Evolutionary conservation across 2,797 vertebrate genomes (phyloP).

Genomic region (Lagorchestes hirsutus): DNA sequence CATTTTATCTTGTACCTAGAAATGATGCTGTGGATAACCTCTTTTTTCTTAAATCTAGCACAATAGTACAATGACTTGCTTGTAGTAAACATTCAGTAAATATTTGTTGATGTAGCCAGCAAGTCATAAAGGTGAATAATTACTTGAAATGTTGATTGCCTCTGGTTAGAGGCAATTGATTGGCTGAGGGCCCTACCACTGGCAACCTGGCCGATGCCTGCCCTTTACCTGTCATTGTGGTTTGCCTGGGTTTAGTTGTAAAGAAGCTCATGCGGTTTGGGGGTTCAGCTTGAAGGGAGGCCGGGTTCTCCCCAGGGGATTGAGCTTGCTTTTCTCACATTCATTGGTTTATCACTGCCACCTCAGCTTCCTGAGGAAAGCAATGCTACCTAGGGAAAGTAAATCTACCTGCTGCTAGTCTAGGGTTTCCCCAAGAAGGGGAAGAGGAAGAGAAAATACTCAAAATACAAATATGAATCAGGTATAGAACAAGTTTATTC

Average conservation of each 20-base stretch:
- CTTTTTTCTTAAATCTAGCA: constrained; percentile 9
- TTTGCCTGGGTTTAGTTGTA: not conserved
- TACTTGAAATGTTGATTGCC: not conserved
- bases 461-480: not conserved
- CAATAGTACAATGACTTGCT: not conserved
- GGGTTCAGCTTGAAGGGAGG: not conserved
- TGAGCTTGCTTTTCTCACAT: not conserved
- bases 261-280: not conserved
- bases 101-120: not conserved
- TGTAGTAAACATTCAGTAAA: not conserved
- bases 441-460: not conserved
- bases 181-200: not conserved
- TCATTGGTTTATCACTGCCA: not conserved
- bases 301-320: not conserved
- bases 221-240: not conserved
- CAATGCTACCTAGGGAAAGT: not conserved
- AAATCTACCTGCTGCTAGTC: not conserved
- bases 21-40: not conserved
- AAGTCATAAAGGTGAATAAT: not conserved
- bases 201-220: not conserved
- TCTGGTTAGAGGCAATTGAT: not conserved
- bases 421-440: not conserved
- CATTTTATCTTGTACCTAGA: constrained; percentile 37
- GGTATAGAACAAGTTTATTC: not conserved
- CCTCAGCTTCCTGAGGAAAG: not conserved